These are phyloP conservation scores for Bolinopsis microptera DNA, from an alignment of 37 sponge, comb jelly and placozoan species.

Conservation along the genomic window DNA sequence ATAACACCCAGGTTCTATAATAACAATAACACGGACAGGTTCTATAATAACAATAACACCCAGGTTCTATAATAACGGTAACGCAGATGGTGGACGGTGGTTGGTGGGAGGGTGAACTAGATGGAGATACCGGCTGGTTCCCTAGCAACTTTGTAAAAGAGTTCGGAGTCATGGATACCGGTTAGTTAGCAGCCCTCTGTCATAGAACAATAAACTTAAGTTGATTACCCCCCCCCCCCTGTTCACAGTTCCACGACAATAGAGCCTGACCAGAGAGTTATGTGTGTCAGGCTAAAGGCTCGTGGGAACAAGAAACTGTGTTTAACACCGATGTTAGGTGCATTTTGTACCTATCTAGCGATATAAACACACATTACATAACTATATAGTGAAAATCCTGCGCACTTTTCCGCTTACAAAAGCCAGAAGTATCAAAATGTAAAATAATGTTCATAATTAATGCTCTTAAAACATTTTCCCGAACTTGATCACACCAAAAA, in stretches of 20 bases:
- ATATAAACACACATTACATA: neutral
- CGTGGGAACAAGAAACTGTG: neutral
- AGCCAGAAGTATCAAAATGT: too few species aligned
- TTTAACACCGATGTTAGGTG: neutral
- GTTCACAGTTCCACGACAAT: neutral
- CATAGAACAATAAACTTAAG: too few species aligned
- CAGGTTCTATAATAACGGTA: slow-evolving; percentile 50
- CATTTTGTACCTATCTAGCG: neutral
- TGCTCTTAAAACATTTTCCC: too few species aligned
- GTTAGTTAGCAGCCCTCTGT: neutral
- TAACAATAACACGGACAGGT: slow-evolving; percentile 55
- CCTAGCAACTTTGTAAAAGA: slow-evolving; percentile 54
- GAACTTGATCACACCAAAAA: too few species aligned
- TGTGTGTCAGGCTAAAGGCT: neutral
- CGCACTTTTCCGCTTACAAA: too few species aligned
- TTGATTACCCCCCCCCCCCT: too few species aligned
- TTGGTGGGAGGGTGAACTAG: slow-evolving; percentile 54
- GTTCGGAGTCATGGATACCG: slow-evolving; percentile 34
- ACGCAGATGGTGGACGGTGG: slow-evolving; percentile 63
- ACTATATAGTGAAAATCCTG: too few species aligned
- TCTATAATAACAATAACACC: too few species aligned
- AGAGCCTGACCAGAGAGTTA: neutral
- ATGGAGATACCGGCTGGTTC: slow-evolving; percentile 62
- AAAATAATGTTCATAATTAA: too few species aligned
- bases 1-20: too few species aligned